Percentiles rank a stretch among this genome's conserved stretches.
Conservation (phyloP, 2,113 vertebrate genomes). For the Sinocyclocheilus anshuiensis region DNA sequence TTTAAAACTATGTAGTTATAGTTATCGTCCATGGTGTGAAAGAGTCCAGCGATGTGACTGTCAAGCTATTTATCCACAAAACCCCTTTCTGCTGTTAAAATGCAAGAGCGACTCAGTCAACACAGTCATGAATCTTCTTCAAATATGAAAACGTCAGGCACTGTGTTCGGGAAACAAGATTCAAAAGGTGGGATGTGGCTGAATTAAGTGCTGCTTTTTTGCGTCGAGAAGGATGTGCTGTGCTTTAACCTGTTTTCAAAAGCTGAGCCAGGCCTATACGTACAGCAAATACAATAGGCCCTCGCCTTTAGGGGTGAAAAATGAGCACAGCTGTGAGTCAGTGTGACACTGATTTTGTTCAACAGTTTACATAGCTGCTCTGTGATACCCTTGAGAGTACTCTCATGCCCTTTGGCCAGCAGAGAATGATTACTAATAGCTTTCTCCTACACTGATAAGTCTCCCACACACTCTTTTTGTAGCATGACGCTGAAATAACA, state of each 20-base stretch:
- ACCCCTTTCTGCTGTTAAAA: conserved; percentile 17
- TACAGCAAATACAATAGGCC: conserved; percentile 39
- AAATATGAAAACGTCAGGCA: conserved; percentile 47
- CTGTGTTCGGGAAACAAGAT: conserved; percentile 36
- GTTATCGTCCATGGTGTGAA: neutral
- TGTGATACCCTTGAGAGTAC: conserved; percentile 55
- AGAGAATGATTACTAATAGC: conserved; percentile 63
- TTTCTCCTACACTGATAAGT: conserved; percentile 52
- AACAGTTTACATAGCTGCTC: conserved; percentile 54
- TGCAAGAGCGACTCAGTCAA: neutral
- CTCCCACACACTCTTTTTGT: conserved; percentile 55
- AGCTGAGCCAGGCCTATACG: conserved; percentile 23
- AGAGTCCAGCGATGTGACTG: neutral
- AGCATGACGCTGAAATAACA: conserved; percentile 44
- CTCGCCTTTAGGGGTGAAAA: conserved; percentile 55
- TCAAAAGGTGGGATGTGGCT: conserved; percentile 20
- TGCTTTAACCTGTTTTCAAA: conserved; percentile 44
- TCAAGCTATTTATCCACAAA: neutral
- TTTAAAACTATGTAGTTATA: neutral
- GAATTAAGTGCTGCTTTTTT: conserved; percentile 5
- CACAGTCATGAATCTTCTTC: conserved; percentile 17
- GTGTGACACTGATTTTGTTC: conserved; percentile 53
- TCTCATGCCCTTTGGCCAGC: conserved; percentile 60
- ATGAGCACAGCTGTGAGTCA: conserved; percentile 59
- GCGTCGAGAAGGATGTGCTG: neutral